These are phyloP conservation scores for Aspidoscelis tigris DNA, from an alignment of 2,113 vertebrate species.

Conservation along the genomic window DNA sequence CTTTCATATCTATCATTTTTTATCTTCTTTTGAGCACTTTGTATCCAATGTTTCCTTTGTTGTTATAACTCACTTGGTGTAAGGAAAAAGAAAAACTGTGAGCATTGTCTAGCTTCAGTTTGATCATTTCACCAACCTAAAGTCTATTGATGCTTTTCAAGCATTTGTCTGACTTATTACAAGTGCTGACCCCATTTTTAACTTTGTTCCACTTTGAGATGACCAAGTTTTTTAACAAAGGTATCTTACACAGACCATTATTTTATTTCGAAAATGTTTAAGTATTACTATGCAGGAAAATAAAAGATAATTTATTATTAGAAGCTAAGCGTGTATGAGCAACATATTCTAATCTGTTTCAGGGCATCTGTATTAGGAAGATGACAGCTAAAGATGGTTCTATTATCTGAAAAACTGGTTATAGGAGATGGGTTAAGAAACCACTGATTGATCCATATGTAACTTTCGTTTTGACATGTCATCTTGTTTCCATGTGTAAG, in stretches of 20 bases:
- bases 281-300: neutral
- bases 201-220: neutral
- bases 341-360: neutral
- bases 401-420: too few species aligned
- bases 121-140: slow-evolving; percentile 15
- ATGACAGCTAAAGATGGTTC: too few species aligned
- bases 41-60: slow-evolving; percentile 9
- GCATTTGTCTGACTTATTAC: neutral
- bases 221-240: neutral
- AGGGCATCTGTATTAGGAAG: too few species aligned
- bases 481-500: too few species aligned
- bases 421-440: too few species aligned
- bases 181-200: slow-evolving; percentile 9
- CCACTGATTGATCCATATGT: too few species aligned
- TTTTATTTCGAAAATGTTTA: neutral
- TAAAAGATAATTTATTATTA: neutral
- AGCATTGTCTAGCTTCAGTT: slow-evolving; percentile 6
- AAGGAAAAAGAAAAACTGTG: neutral
- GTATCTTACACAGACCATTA: neutral
- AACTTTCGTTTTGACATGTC: too few species aligned
- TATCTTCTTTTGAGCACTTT: slow-evolving; percentile 18
- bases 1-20: neutral
- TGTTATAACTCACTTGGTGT: neutral
- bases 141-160: slow-evolving; percentile 22
- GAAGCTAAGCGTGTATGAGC: neutral